Evolutionary conservation across 2,113 vertebrate genomes (phyloP), one percentile per base, ranked within the genome.

Genomic region (Ariopsis seemanni): DNA sequence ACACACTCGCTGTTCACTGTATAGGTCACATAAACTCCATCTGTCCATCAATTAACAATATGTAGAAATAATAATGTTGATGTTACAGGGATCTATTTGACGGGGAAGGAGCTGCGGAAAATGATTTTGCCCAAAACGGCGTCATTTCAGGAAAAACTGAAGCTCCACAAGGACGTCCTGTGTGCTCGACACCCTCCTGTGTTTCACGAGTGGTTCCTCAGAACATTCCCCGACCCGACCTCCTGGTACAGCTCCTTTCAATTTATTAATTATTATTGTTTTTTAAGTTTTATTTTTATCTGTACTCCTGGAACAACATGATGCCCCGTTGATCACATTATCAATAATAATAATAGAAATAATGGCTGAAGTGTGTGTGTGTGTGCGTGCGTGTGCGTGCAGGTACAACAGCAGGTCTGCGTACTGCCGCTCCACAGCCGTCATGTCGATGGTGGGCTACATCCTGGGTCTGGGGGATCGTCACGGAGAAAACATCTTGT

Each of bases 361-460:
- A 75, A 10, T 75, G 8, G 42, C 8, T 72, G 14, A 17, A 15
- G 34, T 72, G 69, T 72, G 15, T 74, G 79, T 62, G 25, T 42
- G 8, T 78, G 6, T 85, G n/a, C 27, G 52, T 20, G 8, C 2
- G 27, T 2, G 17, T 0, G 55, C 0, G 27, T 62, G 0, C 92
- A 99, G 98, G 98, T 99, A 99, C 91, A 99, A 96, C 84, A 99
- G 98, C 87, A 95, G 98, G 89, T 99, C 98, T 50, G 97, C 97
- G 0, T 99, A 99, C 90, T 98, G 98, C 82, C 98, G 97, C 75
- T 99, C 98, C 7, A 97, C 96, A 0, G 98, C 98, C 0, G 98
- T 99, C 52, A 99, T 99, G 98, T 99, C 98, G 20, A 99, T 99
- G 97, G 98, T 99, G 82, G 98, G 98, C 7, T 99, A 99, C 91